Evolutionary conservation across 2,888 invertebrate genomes (phyloP), one percentile per base, ranked within the genome.

Genomic region (Myopa testacea): DNA sequence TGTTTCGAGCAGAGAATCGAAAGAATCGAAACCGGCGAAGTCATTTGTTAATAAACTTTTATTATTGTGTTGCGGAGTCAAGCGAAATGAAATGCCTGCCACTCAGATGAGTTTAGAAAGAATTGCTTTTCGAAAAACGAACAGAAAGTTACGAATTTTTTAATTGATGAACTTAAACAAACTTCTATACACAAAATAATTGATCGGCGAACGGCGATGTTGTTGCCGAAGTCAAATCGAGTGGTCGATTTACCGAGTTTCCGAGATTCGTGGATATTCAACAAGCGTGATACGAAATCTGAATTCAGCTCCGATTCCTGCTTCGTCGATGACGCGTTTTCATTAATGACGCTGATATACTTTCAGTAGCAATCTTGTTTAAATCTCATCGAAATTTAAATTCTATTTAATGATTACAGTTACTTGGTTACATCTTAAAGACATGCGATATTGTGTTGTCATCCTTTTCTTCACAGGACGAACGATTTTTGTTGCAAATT

Each of bases 21-120:
- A 26, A 26, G 62, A 62, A 62, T 62, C 62, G 62, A 62, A 26
- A 26, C 19, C 1, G 4, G 62, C 62, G 4, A 62, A 62, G 62
- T n/a, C 26, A n/a, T 62, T 26, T 62, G 26, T 26, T 62, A 62
- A 62, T 62, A 19, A 62, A n/a, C 19, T 19, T 62, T 62, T 62
- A 62, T 62, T 26, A 62, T 26, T 62, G 26, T 26, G n/a, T 4
- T 55, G 16, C n/a, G 58, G 19, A 16, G n/a, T 4, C 14, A 1
- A 16, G 6, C n/a, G 4, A 6, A 19, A 58, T 77, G 58, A 78
- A 79, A 78, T 76, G 60, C 71, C 38, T 73, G 75, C 77, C 77
- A 77, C 78, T 80, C 76, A 78, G 78, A 78, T 70, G 37, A 67
- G 52, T 26, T 71, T 72, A 70, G 68, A 45, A 75, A 74, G 14